Evolutionary conservation across 2,888 invertebrate genomes (phyloP).

Genomic region (Hydroisotoma schaefferi): DNA sequence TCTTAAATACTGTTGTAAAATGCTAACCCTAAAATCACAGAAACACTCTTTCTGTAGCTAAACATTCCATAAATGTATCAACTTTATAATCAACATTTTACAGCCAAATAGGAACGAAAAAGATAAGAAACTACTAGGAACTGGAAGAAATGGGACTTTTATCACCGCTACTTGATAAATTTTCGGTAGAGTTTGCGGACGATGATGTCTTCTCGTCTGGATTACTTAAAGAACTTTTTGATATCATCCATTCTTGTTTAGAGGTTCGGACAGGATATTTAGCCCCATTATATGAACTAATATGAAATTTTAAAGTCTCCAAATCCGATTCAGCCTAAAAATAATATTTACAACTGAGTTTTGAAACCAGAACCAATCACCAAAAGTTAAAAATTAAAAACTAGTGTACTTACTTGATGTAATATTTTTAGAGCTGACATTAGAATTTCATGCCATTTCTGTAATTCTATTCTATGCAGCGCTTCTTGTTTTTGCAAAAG

Average conservation of each 20-base stretch:
- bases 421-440: slow-evolving; percentile 52
- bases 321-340: slow-evolving; percentile 46
- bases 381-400: slow-evolving; percentile 2
- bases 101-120: too few relatives aligned
- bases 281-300: slow-evolving; percentile 33
- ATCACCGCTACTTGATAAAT: too few relatives aligned
- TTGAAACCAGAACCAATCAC: background rate
- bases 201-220: too few relatives aligned
- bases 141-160: too few relatives aligned
- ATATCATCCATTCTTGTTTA: background rate
- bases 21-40: too few relatives aligned
- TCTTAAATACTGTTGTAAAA: too few relatives aligned
- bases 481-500: slow-evolving; percentile 75
- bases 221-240: too few relatives aligned
- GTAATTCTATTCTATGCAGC: slow-evolving; percentile 74
- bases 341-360: slow-evolving; percentile 4
- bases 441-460: slow-evolving; percentile 67
- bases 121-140: too few relatives aligned
- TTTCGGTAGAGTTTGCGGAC: too few relatives aligned
- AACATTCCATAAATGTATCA: too few relatives aligned
- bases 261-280: slow-evolving; percentile 12
- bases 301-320: slow-evolving; percentile 42
- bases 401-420: slow-evolving; percentile 44
- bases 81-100: too few relatives aligned
- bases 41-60: too few relatives aligned